Percentiles rank a stretch among this genome's conserved stretches.
These are phyloP conservation scores for Aelia acuminata DNA, from an alignment of 2,888 invertebrate genomes.

Conservation along the genomic window DNA sequence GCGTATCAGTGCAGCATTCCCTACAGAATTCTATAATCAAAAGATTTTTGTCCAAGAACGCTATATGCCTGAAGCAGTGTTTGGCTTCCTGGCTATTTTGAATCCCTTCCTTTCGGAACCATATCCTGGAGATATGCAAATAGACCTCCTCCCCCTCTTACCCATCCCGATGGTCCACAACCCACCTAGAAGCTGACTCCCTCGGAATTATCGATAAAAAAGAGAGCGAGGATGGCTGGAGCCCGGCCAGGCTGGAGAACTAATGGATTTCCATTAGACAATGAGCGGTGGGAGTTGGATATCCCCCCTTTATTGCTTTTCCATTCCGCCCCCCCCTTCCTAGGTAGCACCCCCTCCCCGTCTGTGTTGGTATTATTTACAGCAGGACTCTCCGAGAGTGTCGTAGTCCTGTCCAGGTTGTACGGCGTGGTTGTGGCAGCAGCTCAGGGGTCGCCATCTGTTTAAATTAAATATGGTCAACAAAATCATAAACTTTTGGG, in stretches of 20 bases:
- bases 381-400: not conserved
- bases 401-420: not conserved
- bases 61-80: no score
- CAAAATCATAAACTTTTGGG: no score
- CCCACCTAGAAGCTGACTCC: not conserved
- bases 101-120: not conserved
- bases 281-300: constrained; percentile 37
- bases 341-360: not conserved
- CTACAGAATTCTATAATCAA: no score
- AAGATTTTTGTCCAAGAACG: no score
- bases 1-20: no score
- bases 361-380: constrained; percentile 28
- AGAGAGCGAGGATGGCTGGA: constrained; percentile 34
- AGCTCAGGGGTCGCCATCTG: not conserved
- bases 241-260: constrained; percentile 39
- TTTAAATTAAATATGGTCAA: not conserved
- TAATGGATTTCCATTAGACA: constrained; percentile 51
- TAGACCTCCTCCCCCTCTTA: not conserved
- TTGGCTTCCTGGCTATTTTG: not conserved
- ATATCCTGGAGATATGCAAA: not conserved
- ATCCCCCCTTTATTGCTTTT: constrained; percentile 40
- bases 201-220: constrained; percentile 24
- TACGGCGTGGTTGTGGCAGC: not conserved
- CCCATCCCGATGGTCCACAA: not conserved
- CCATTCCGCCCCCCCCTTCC: not conserved